Evolutionary conservation across 2,888 invertebrate genomes (phyloP), one percentile per base, ranked within the genome.

Genomic region (Tinea trinotella): DNA sequence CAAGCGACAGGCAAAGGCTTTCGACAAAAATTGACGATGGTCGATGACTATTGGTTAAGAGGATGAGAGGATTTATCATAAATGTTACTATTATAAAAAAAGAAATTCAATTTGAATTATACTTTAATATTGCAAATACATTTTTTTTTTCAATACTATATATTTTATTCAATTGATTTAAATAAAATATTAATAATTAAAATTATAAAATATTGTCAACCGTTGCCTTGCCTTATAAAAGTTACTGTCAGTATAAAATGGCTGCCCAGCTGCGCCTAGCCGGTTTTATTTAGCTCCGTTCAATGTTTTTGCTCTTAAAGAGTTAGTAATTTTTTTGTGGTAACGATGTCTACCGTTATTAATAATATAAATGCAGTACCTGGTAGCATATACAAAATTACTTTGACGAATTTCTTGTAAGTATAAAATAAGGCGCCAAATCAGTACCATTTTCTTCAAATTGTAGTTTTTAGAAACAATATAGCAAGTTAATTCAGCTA

Each of bases 391-490:
- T 73, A 86, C 62, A 80, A 88, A 64, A 86, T 89, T 58, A 76
- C 85, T 15, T 80, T 89, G 18, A 79, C 76, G 70, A 87, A 89
- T 67, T 90, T 89, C 61, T 87, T 89, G 87, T 89, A 70, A 79
- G 86, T 87, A 24, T 62, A 54, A 49, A 10, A 19, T 18, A 40
- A 13, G 40, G 40, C 40, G 40, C 40, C 4, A 50, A 22, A 13
- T 24, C 13, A n/a, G n/a, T n/a, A n/a, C n/a, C n/a, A n/a, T n/a
- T n/a, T n/a, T n/a, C n/a, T n/a, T n/a, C n/a, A n/a, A n/a, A n/a
- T n/a, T n/a, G n/a, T n/a, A n/a, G n/a, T n/a, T n/a, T n/a, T n/a
- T n/a, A n/a, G n/a, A n/a, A n/a, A n/a, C n/a, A n/a, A n/a, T n/a
- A n/a, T n/a, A n/a, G n/a, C n/a, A n/a, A n/a, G n/a, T n/a, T n/a